Evolutionary conservation across 1,140 invertebrate genomes (phyloP).

Genomic region (Nebria ingens): DNA sequence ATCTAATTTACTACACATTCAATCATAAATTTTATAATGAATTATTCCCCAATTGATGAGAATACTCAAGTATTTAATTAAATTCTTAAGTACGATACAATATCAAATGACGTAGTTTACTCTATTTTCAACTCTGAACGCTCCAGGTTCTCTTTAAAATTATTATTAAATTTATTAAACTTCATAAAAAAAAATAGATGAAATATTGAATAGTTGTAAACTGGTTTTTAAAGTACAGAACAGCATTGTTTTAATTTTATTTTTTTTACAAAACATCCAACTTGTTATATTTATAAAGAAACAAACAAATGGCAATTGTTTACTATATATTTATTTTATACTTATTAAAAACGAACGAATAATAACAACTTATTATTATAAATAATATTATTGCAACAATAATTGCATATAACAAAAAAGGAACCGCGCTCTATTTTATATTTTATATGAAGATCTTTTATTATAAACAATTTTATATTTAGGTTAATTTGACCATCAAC

Average conservation of each 20-base stretch:
- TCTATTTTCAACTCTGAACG: too few species aligned
- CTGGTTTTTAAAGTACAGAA: too few species aligned
- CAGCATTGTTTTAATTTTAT: neutral
- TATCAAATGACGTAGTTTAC: too few species aligned
- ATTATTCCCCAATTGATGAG: too few species aligned
- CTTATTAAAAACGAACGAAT: constrained; percentile 2
- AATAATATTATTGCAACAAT: neutral
- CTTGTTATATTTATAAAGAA: neutral
- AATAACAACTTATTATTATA: constrained; percentile 9
- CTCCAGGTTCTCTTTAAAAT: too few species aligned
- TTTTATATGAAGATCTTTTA: constrained; percentile 8
- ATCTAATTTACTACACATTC: too few species aligned
- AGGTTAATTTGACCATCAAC: neutral
- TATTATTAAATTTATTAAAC: too few species aligned
- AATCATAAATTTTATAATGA: too few species aligned
- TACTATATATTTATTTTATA: constrained; percentile 8
- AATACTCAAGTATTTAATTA: too few species aligned
- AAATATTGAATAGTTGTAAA: too few species aligned
- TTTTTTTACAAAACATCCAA: constrained; percentile 7
- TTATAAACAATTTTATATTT: constrained; percentile 3
- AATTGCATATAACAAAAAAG: neutral
- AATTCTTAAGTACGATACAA: too few species aligned
- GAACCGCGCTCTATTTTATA: neutral
- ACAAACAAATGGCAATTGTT: neutral
- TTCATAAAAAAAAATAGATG: too few species aligned